These are phyloP conservation scores for Hoplodrina ambigua DNA, from an alignment of 2,888 invertebrate genomes.

Conservation along the genomic window DNA sequence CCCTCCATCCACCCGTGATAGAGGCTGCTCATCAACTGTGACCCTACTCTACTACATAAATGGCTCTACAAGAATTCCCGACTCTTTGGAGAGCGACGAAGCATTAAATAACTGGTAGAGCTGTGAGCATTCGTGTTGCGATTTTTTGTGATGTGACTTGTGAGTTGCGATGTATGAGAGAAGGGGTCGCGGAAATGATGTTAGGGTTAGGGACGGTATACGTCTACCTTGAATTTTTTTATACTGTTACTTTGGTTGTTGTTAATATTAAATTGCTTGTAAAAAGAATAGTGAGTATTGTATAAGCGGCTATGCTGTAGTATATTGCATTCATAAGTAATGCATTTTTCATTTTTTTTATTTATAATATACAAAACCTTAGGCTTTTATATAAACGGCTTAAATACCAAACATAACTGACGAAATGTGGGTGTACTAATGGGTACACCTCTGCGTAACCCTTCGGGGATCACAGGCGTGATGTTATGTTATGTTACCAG, in stretches of 20 bases:
- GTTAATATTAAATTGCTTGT: not conserved
- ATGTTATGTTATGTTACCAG: too few species aligned
- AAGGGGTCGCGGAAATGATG: conserved; percentile 15
- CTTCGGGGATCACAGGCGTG: too few species aligned
- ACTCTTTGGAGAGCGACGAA: conserved; percentile 81
- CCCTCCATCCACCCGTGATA: conserved; percentile 64
- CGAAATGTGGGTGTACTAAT: too few species aligned
- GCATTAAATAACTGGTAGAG: conserved; percentile 84
- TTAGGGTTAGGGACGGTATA: not conserved
- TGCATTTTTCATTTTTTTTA: too few species aligned
- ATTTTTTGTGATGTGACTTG: conserved; percentile 52
- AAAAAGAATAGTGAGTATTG: too few species aligned
- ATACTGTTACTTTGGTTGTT: not conserved
- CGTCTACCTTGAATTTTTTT: not conserved
- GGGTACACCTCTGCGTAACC: too few species aligned
- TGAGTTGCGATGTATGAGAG: conserved; percentile 4
- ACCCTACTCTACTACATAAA: conserved; percentile 79
- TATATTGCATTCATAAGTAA: too few species aligned
- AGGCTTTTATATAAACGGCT: too few species aligned
- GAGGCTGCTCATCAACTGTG: conserved; percentile 75
- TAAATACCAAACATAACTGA: too few species aligned
- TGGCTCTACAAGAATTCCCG: conserved; percentile 73
- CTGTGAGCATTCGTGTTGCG: conserved; percentile 74
- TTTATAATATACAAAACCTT: too few species aligned
- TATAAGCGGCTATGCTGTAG: too few species aligned